Base-by-base conservation (phyloP, 92 coral and sea anemone genomes). In the Phenganax subtilis region DNA sequence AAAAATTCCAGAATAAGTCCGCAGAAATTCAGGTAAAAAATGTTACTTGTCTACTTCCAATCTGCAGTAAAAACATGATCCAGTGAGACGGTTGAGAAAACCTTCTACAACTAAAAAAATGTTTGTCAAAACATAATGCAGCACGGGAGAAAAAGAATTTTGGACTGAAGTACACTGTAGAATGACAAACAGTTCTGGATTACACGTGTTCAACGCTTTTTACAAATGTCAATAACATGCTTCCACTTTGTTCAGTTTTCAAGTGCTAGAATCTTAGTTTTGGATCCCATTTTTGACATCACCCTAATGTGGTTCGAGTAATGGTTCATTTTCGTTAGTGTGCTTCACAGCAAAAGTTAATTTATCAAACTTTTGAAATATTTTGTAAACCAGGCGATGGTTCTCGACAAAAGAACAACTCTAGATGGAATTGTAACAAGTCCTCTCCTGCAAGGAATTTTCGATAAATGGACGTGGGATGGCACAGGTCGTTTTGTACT, bases 401-500 rank as follows among this genome's bases (percentile, higher is more conserved):
- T 79, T 31, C 8, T 55, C 7, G 68, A 79, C 27, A 54, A 62
- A 65, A 79, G 83, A 54, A 60, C 68, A 30, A 60, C 83, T 9
- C 10, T 79, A 7, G 74, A 64, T 47, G 58, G 65, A 10, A 65
- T 79, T 30, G 62, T 79, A 0, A 3, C 59, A 51, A 79, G 83
- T 65, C 61, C 83, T 9, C n/a, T 28, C 17, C 20, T 79, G 54
- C 47, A 62, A 25, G 83, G 83, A 64, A 79, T 79, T 65, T 79
- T 79, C 12, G 83, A 79, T 54, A 63, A 79, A 20, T 79, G 73
- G 73, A 79, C 83, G 28, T 79, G 83, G 83, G 83, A 79, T 14
- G 83, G 83, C 16, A 79, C 83, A 12, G 83, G 83, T 28, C 51
- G 67, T 14, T 79, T 79, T 79, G 74, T 64, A 20, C 54, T 79